Conservation (phyloP, 1,140 invertebrate species). For the Rhizoglyphus robini region DNA sequence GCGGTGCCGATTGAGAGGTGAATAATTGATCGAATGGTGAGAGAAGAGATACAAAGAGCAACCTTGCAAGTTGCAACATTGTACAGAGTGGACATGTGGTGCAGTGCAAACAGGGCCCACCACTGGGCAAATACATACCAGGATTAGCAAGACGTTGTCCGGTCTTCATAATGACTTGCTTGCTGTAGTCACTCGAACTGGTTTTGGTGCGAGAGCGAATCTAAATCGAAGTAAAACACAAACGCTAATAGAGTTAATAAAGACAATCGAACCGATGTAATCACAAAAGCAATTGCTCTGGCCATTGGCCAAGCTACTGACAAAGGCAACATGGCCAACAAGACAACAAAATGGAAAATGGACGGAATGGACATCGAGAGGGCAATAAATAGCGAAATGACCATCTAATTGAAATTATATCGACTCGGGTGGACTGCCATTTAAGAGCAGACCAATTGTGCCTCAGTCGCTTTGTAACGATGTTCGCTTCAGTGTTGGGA, state of each 20-base stretch:
- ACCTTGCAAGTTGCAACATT: too few species aligned
- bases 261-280: too few species aligned
- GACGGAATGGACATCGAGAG: not conserved
- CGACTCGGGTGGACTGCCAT: too few species aligned
- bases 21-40: not conserved
- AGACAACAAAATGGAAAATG: not conserved
- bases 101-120: too few species aligned
- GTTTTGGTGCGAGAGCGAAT: slow-evolving; percentile 76
- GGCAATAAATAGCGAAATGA: not conserved
- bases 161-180: slow-evolving; percentile 68
- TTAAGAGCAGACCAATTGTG: not conserved
- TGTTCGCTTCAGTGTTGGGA: too few species aligned
- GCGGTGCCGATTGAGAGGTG: not conserved
- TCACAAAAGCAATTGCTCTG: too few species aligned
- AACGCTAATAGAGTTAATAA: too few species aligned
- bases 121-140: slow-evolving; percentile 21
- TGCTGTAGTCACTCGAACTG: slow-evolving; percentile 80
- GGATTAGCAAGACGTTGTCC: slow-evolving; percentile 45
- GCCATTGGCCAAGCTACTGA: too few species aligned
- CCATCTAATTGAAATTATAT: slow-evolving; percentile 7
- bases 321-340: not conserved
- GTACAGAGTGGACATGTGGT: too few species aligned
- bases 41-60: not conserved
- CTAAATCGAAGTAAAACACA: slow-evolving; percentile 26
- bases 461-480: not conserved